Percentiles rank a stretch among this genome's conserved stretches.
phyloP scores from a whole-genome alignment of 1,140 invertebrate species.

The Catajapyx aquilonaris region DNA sequence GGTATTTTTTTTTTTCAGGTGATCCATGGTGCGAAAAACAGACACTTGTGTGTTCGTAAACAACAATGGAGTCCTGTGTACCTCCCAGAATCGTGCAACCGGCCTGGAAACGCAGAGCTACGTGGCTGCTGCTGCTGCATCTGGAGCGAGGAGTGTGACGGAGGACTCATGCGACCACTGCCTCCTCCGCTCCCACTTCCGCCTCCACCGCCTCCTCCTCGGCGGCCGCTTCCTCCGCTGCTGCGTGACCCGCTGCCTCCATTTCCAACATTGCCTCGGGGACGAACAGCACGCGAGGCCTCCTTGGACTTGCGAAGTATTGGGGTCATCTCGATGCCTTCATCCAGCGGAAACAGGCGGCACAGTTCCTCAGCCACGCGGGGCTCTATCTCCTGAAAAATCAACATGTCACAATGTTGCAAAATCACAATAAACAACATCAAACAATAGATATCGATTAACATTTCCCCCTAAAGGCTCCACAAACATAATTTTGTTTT shows the following conservation, averaged over 20 bases:
- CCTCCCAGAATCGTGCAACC: neutral
- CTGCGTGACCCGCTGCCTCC: conserved; percentile 21
- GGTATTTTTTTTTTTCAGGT: conserved; percentile 11
- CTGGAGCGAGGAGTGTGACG: no score
- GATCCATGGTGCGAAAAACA: conserved; percentile 25
- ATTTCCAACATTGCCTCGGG: conserved; percentile 10
- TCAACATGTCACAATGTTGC: no score
- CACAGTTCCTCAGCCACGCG: conserved; percentile 85
- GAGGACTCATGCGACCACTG: no score
- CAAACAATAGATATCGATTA: no score
- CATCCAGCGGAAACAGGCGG: conserved; percentile 80
- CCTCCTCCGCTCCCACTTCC: conserved; percentile 19
- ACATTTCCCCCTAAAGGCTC: no score
- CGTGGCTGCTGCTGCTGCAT: conserved; percentile 18
- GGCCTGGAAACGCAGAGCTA: conserved; percentile 19
- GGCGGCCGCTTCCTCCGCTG: conserved; percentile 23
- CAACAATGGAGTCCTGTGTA: conserved; percentile 16
- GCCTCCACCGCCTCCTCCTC: conserved; percentile 23
- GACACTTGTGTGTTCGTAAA: conserved; percentile 29
- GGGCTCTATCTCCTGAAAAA: conserved; percentile 78
- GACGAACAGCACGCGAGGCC: conserved; percentile 33
- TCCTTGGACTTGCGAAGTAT: conserved; percentile 77
- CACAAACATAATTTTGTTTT: no score
- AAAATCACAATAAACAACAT: no score
- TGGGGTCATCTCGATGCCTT: conserved; percentile 74